Evolutionary conservation across 2,113 vertebrate genomes (phyloP).

Genomic region (Beaufortia kweichowensis): DNA sequence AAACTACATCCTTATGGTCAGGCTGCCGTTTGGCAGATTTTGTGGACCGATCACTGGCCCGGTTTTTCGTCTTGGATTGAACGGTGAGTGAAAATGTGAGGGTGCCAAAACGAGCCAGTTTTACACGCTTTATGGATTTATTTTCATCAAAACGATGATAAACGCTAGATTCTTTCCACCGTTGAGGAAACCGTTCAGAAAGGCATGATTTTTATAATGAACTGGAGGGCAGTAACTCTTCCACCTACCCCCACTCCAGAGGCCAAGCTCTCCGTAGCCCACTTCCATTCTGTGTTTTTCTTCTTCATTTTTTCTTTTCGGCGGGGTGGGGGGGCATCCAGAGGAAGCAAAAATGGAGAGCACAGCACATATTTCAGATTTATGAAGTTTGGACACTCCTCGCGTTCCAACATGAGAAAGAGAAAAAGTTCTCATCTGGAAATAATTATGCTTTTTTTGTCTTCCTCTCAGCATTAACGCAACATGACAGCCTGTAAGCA

Average conservation of each 20-base stretch:
- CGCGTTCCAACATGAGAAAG: conserved; percentile 79
- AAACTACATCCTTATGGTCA: neutral
- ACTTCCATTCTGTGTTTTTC: conserved; percentile 62
- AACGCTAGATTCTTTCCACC: conserved; percentile 33
- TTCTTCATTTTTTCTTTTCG: conserved; percentile 44
- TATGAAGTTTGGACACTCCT: conserved; percentile 82
- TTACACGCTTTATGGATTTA: conserved; percentile 18
- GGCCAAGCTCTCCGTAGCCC: conserved; percentile 36
- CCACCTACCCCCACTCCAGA: conserved; percentile 7
- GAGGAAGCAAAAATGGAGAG: conserved; percentile 62
- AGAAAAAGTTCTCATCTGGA: conserved; percentile 81
- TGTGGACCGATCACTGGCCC: neutral
- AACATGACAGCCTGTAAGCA: conserved; percentile 63
- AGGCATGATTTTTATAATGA: conserved; percentile 52
- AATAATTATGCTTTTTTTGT: conserved; percentile 79
- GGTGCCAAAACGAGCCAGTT: conserved; percentile 10
- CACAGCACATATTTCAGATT: conserved; percentile 77
- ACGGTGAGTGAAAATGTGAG: neutral
- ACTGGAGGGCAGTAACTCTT: conserved; percentile 51
- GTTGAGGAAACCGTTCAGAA: conserved; percentile 24
- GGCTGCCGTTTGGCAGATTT: conserved; percentile 37
- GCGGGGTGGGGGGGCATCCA: conserved; percentile 33
- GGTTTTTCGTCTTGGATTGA: conserved; percentile 20
- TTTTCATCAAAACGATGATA: conserved; percentile 32
- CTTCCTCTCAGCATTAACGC: conserved; percentile 75